Percentiles rank a stretch among this genome's conserved stretches.
phyloP scores from a whole-genome alignment of 2,797 vertebrate genomes.

The Lacerta viridis region DNA sequence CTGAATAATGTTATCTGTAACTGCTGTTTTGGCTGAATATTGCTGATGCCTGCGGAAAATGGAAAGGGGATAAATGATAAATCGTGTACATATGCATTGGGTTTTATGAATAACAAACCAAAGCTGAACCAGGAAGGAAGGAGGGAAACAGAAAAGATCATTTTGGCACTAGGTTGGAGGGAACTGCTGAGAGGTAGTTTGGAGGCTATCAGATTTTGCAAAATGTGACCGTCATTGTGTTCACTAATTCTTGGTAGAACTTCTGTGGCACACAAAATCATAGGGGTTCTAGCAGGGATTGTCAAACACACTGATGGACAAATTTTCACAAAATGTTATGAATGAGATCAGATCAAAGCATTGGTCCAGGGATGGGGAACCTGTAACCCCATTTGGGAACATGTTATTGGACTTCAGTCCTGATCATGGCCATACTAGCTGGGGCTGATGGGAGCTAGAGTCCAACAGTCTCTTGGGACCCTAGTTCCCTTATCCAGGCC shows the following conservation, averaged over 20 bases:
- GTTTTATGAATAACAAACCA: not conserved
- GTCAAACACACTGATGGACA: not conserved
- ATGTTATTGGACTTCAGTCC: too few relatives aligned
- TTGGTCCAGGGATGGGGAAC: too few relatives aligned
- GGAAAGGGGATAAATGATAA: not conserved
- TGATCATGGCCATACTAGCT: too few relatives aligned
- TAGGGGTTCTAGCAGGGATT: not conserved
- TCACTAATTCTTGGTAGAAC: not conserved
- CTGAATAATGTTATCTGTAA: not conserved
- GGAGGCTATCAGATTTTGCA: not conserved
- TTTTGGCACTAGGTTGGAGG: not conserved
- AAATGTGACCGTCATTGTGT: not conserved
- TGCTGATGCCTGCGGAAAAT: not conserved
- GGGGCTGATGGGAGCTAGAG: too few relatives aligned
- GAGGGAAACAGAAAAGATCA: not conserved
- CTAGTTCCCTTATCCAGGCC: not conserved
- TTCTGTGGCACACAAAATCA: not conserved
- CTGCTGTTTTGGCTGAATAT: conserved; percentile 1
- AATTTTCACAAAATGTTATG: not conserved
- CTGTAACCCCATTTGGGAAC: too few relatives aligned
- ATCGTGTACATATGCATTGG: not conserved
- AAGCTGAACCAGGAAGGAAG: not conserved
- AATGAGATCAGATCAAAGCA: not conserved
- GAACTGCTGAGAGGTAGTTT: not conserved
- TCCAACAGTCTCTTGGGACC: too few relatives aligned